Evolutionary conservation across 2,888 invertebrate species (phyloP).

Genomic region (Scrobipalpa atriplicella): DNA sequence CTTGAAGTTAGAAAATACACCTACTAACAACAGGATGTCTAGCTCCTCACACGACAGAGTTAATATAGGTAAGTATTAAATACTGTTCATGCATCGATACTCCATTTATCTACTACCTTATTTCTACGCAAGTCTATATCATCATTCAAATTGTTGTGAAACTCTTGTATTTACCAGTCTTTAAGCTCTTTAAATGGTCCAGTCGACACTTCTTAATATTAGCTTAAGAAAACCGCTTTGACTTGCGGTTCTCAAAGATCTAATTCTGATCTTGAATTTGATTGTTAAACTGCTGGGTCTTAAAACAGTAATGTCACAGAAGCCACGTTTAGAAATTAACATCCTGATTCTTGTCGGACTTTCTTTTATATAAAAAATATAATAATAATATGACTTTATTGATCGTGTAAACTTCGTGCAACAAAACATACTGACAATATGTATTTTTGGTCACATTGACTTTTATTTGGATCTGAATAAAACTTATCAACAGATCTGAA

Average conservation of each 20-base stretch:
- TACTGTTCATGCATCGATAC: not conserved
- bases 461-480: too few species aligned
- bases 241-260: not conserved
- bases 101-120: not conserved
- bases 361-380: too few species aligned
- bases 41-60: not conserved
- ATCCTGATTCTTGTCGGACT: too few species aligned
- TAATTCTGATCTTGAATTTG: too few species aligned
- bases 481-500: too few species aligned
- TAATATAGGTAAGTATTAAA: not conserved
- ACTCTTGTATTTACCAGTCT: slow-evolving; percentile 1
- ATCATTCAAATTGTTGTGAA: not conserved
- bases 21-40: not conserved
- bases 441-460: too few species aligned
- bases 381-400: too few species aligned
- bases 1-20: too few species aligned
- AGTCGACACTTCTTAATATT: slow-evolving; percentile 10
- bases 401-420: too few species aligned
- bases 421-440: too few species aligned
- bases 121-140: not conserved
- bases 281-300: not conserved
- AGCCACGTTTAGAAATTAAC: not conserved
- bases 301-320: not conserved
- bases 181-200: slow-evolving; percentile 13
- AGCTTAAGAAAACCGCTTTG: slow-evolving; percentile 55